Percentiles rank a stretch among this genome's conserved stretches.
Conservation (phyloP, 2,797 vertebrate species). For the Todus mexicanus region DNA sequence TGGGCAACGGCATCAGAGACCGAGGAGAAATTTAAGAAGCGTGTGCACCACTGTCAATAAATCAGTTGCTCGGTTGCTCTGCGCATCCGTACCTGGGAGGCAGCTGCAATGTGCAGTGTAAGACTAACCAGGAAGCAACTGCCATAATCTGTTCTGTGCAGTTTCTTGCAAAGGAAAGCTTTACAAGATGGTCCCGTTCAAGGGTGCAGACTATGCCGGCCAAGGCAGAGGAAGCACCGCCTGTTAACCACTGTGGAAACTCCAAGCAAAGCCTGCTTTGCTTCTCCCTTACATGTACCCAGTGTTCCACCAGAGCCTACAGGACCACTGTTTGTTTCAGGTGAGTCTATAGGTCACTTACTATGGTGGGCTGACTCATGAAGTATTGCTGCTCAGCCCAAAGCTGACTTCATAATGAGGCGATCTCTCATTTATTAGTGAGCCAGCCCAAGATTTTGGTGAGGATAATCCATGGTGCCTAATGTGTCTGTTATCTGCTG, state of each 20-base stretch:
- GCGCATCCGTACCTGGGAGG: not conserved
- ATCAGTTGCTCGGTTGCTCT: not conserved
- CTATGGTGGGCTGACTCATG: not conserved
- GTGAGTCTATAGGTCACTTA: not conserved
- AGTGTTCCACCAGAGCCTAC: too few species aligned
- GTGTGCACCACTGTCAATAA: fast-evolving
- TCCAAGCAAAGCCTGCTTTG: not conserved
- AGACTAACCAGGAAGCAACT: not conserved
- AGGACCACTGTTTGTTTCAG: not conserved
- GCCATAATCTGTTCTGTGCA: not conserved
- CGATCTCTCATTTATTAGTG: not conserved
- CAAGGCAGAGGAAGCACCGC: not conserved
- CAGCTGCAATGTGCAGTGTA: not conserved
- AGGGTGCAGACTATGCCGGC: not conserved
- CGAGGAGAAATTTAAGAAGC: not conserved
- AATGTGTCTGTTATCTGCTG: fast-evolving
- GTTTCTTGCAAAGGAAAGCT: not conserved
- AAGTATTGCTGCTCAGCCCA: not conserved
- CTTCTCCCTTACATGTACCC: not conserved
- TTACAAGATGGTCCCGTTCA: not conserved
- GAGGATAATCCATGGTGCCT: not conserved
- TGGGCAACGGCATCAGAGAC: not conserved
- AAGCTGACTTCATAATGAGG: not conserved
- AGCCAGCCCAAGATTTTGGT: not conserved
- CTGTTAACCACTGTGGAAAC: not conserved